A percentile compares a stretch with the other conserved stretches of the same genome.
phyloP scores from a whole-genome alignment of 37 sponge, comb jelly and placozoan genomes.

The Halichondria panicea region DNA sequence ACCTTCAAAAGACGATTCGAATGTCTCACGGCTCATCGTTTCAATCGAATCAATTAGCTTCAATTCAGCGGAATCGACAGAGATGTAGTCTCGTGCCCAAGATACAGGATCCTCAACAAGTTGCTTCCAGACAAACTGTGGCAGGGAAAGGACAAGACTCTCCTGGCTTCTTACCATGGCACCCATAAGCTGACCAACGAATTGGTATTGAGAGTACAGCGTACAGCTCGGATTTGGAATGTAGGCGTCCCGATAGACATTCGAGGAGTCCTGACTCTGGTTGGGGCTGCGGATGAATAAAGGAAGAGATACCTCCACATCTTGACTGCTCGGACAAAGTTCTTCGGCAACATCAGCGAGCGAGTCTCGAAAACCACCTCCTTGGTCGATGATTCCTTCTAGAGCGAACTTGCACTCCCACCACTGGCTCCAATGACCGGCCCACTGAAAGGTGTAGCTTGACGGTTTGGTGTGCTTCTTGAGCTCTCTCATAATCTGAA shows the following conservation, averaged over 20 bases:
- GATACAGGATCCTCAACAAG: conserved; percentile 81
- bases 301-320: conserved; percentile 66
- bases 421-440: conserved; percentile 82
- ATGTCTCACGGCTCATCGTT: conserved; percentile 69
- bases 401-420: conserved; percentile 91
- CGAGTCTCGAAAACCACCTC: conserved; percentile 93
- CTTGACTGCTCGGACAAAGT: conserved; percentile 74
- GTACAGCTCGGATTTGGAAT: conserved; percentile 84
- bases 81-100: conserved; percentile 82
- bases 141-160: conserved; percentile 76
- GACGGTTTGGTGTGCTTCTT: conserved; percentile 57
- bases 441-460: conserved; percentile 74
- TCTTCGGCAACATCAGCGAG: conserved; percentile 87
- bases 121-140: conserved; percentile 93
- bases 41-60: conserved; percentile 78
- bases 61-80: conserved; percentile 86
- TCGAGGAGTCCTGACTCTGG: conserved; percentile 89
- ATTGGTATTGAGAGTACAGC: conserved; percentile 50
- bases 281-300: conserved; percentile 90
- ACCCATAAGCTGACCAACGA: conserved; percentile 91
- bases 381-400: conserved; percentile 95
- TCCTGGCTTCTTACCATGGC: conserved; percentile 84
- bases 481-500: conserved; percentile 61
- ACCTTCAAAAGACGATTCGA: conserved; percentile 63
- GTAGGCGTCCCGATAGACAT: conserved; percentile 82